Percentiles rank a stretch among this genome's conserved stretches.
Evolutionary conservation across 92 coral and sea anemone genomes (phyloP).

Genomic region (Actinostola sp.): DNA sequence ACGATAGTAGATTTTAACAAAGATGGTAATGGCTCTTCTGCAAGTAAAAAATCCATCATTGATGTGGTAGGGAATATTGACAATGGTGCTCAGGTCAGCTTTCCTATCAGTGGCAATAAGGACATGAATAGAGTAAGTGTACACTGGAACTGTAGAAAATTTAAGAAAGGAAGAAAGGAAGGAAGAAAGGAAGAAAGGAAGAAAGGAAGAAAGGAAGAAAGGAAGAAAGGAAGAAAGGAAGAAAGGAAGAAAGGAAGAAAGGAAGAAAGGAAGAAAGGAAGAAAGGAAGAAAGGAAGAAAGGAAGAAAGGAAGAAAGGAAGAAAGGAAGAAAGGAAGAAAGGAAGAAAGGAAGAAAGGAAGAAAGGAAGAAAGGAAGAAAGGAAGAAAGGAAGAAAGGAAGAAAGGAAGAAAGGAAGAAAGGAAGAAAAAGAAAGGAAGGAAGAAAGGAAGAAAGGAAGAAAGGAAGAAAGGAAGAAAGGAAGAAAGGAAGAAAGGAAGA

Average conservation of each 20-base stretch:
- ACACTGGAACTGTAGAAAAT: not conserved
- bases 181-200: not conserved
- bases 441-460: too few species aligned
- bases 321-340: not conserved
- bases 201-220: not conserved
- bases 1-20: slow-evolving; percentile 33
- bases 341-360: not conserved
- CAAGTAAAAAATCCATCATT: slow-evolving; percentile 31
- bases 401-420: not conserved
- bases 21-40: slow-evolving; percentile 44
- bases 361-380: not conserved
- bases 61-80: slow-evolving; percentile 54
- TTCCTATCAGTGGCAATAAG: slow-evolving; percentile 77
- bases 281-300: not conserved
- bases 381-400: not conserved
- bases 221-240: not conserved
- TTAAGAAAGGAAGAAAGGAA: not conserved
- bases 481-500: too few species aligned
- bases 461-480: too few species aligned
- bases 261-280: not conserved
- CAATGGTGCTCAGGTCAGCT: slow-evolving; percentile 52
- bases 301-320: not conserved
- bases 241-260: not conserved
- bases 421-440: not conserved
- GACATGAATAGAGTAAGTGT: slow-evolving; percentile 30